Conservation (phyloP, 1,140 invertebrate species). For the Aplysia californica region DNA sequence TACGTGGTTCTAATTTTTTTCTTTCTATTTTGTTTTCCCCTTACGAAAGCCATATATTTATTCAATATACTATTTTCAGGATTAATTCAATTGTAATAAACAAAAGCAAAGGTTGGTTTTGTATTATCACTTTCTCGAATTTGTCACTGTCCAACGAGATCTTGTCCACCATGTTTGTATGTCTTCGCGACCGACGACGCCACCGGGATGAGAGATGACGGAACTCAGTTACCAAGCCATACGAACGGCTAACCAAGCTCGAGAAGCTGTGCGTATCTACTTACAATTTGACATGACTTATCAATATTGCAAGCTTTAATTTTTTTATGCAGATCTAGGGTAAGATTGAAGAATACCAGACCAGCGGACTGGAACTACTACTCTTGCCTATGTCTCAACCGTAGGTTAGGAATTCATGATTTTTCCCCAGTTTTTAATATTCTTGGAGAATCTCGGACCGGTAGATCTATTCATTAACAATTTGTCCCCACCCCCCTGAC, state of each 20-base stretch:
- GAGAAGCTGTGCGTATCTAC: conserved; percentile 57
- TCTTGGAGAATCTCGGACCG: no score
- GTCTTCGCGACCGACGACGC: conserved; percentile 29
- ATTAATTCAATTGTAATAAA: neutral
- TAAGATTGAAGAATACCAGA: neutral
- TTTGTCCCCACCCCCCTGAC: no score
- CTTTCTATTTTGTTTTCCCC: no score
- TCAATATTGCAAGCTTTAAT: no score
- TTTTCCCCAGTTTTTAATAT: no score
- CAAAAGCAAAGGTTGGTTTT: neutral
- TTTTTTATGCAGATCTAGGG: neutral
- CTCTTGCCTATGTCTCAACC: neutral
- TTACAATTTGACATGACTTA: neutral
- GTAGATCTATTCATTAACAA: no score
- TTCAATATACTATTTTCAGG: neutral
- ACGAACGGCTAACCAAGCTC: conserved; percentile 61
- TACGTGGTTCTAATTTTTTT: no score
- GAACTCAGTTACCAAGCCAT: conserved; percentile 64
- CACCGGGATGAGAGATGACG: conserved; percentile 41
- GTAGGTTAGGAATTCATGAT: neutral
- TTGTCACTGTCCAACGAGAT: neutral
- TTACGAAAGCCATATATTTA: no score
- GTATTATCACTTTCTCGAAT: neutral
- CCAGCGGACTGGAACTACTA: neutral
- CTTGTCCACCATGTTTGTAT: conserved; percentile 17